phyloP scores from a whole-genome alignment of 2,797 vertebrate genomes.

The Macropodus opercularis region DNA sequence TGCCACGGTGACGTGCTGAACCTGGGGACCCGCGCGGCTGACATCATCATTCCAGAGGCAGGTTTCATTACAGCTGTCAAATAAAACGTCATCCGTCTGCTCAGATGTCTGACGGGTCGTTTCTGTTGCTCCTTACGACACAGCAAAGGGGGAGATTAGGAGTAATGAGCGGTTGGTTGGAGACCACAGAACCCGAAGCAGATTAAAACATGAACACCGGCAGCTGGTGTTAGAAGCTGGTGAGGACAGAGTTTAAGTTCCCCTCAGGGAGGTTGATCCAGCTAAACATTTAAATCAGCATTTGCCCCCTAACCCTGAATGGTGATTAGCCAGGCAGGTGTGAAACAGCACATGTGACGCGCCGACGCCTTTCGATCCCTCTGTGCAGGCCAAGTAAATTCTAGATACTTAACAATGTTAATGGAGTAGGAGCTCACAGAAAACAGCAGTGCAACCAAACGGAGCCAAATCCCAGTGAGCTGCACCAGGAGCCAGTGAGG shows the following conservation, averaged over 20 bases:
- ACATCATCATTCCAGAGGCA: slow-evolving; percentile 21
- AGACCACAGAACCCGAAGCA: background rate
- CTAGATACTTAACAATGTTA: too few species aligned
- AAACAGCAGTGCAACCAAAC: too few species aligned
- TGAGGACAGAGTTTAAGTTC: background rate
- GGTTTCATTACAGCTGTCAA: slow-evolving; percentile 45
- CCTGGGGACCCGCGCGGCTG: slow-evolving; percentile 13
- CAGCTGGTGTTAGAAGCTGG: slow-evolving; percentile 13
- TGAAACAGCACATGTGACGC: background rate
- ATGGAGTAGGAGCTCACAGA: too few species aligned
- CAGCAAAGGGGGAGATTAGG: slow-evolving; percentile 8
- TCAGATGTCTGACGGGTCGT: slow-evolving; percentile 40
- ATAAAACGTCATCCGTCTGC: slow-evolving; percentile 27
- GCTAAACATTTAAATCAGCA: background rate
- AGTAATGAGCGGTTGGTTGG: slow-evolving; percentile 19
- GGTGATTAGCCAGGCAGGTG: background rate
- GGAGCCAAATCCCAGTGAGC: too few species aligned
- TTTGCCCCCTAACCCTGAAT: background rate
- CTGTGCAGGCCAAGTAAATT: background rate
- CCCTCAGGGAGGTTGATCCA: background rate
- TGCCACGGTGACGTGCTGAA: slow-evolving; percentile 18
- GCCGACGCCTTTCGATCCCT: background rate
- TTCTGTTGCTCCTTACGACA: slow-evolving; percentile 22
- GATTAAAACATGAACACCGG: background rate
- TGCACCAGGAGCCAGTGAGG: too few species aligned